Conservation (phyloP, 2,888 invertebrate genomes). For the Griposia aprilina region DNA sequence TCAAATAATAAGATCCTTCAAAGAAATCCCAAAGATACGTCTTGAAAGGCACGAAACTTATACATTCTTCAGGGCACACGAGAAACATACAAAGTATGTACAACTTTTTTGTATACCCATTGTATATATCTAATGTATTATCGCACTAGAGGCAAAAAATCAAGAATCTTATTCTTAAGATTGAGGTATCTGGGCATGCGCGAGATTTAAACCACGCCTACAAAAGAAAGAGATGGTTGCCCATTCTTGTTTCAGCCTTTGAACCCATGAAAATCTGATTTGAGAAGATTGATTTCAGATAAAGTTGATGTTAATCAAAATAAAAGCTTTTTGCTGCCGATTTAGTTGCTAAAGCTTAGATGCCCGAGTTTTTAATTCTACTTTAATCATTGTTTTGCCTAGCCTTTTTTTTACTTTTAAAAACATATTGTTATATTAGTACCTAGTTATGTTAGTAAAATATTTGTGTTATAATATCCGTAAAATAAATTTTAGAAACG, state of each 20-base stretch:
- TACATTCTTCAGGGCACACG: slow-evolving; percentile 39
- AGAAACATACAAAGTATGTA: slow-evolving; percentile 65
- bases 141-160: slow-evolving; percentile 79
- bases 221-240: slow-evolving; percentile 80
- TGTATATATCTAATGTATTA: slow-evolving; percentile 81
- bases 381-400: background rate
- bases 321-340: slow-evolving; percentile 70
- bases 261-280: slow-evolving; percentile 75
- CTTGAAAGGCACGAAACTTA: slow-evolving; percentile 29
- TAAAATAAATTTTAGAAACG: background rate
- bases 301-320: slow-evolving; percentile 78
- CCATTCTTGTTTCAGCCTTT: slow-evolving; percentile 75
- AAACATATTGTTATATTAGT: background rate
- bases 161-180: slow-evolving; percentile 88
- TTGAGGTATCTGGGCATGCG: slow-evolving; percentile 82
- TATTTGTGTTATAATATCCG: background rate
- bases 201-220: slow-evolving; percentile 82
- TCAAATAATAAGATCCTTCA: slow-evolving; percentile 15
- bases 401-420: background rate
- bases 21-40: slow-evolving; percentile 18
- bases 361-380: background rate
- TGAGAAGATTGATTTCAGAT: slow-evolving; percentile 83
- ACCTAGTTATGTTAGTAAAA: background rate
- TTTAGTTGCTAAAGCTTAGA: background rate
- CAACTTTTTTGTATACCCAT: slow-evolving; percentile 69